phyloP scores from a whole-genome alignment of 1,140 invertebrate species.

The Drosophila sucinea region DNA sequence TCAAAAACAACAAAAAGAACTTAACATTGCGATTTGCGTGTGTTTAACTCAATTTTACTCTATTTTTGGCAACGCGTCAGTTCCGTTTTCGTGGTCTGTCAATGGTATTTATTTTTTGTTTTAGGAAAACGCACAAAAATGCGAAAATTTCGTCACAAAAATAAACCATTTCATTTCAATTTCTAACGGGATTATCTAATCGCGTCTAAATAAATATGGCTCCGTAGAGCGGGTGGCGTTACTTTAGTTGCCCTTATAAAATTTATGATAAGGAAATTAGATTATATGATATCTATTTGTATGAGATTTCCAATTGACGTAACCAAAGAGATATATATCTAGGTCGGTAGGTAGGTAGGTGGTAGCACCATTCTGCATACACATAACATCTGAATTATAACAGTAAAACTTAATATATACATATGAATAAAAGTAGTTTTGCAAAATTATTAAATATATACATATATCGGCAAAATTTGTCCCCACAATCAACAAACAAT shows the following conservation, averaged over 20 bases:
- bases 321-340: not conserved
- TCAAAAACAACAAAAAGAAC: slow-evolving; percentile 1
- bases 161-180: slow-evolving; percentile 41
- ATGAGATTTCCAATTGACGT: slow-evolving; percentile 22
- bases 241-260: slow-evolving; percentile 34
- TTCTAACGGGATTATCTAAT: slow-evolving; percentile 40
- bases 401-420: slow-evolving; percentile 71
- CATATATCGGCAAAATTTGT: slow-evolving; percentile 17
- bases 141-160: slow-evolving; percentile 42
- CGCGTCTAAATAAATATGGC: slow-evolving; percentile 13
- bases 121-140: slow-evolving; percentile 16
- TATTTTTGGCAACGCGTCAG: slow-evolving; percentile 37
- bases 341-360: not conserved
- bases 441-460: not conserved
- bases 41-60: slow-evolving; percentile 3
- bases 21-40: slow-evolving; percentile 10
- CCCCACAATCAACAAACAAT: slow-evolving; percentile 28
- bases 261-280: slow-evolving; percentile 37
- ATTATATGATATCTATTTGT: slow-evolving; percentile 25
- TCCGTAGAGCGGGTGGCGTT: slow-evolving; percentile 24
- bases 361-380: not conserved
- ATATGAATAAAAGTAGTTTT: slow-evolving; percentile 3
- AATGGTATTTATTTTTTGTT: slow-evolving; percentile 40
- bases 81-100: slow-evolving; percentile 35
- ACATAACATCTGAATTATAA: slow-evolving; percentile 43